Conservation (phyloP, 2,113 vertebrate genomes). For the Nannobrachium achirus region DNA sequence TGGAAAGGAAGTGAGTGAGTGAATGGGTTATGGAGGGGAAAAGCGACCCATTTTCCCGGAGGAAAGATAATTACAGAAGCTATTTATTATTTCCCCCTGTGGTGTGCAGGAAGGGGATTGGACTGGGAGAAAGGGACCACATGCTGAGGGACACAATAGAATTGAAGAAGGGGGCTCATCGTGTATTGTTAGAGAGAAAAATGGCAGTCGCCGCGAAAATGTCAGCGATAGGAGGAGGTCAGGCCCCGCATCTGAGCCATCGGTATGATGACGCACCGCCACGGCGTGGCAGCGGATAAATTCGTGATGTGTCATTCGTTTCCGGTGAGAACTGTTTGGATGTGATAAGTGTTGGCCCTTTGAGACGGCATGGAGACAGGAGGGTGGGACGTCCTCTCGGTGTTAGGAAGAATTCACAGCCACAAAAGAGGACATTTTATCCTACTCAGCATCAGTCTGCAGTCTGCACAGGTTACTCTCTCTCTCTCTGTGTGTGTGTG, state of each 20-base stretch:
- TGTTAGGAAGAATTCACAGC: not conserved
- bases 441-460: not conserved
- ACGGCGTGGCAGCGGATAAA: not conserved
- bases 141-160: constrained; percentile 2
- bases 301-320: constrained; percentile 29
- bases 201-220: constrained; percentile 54
- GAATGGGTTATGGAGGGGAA: no score
- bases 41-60: constrained; percentile 33
- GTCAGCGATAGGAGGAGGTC: constrained; percentile 38
- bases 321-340: not conserved
- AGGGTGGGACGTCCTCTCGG: not conserved
- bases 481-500: no score
- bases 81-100: constrained; percentile 33
- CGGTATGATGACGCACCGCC: constrained; percentile 22
- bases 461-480: not conserved
- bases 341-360: not conserved
- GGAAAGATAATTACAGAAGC: constrained; percentile 38
- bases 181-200: constrained; percentile 30
- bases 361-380: not conserved
- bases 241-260: not conserved
- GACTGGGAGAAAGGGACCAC: constrained; percentile 14
- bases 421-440: constrained; percentile 6
- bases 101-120: not conserved
- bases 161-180: constrained; percentile 36
- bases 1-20: not conserved